These are phyloP conservation scores for Druon quercuslanigerum DNA, from an alignment of 1,140 invertebrate genomes.

Conservation along the genomic window DNA sequence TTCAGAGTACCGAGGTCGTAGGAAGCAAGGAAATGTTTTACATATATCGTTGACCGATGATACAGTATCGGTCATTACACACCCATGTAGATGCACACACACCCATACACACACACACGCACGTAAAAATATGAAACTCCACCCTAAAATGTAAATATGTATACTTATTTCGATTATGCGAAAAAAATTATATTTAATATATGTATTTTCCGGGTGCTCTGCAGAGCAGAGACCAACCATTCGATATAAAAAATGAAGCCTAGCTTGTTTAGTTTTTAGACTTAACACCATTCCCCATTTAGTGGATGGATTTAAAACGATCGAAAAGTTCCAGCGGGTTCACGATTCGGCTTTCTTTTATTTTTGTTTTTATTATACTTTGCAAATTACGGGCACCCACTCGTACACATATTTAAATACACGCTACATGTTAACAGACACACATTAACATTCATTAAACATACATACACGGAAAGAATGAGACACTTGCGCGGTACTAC, in stretches of 20 bases:
- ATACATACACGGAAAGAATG: slow-evolving; percentile 14
- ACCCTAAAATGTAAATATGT: not conserved
- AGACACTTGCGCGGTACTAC: slow-evolving; percentile 28
- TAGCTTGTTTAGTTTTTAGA: not conserved
- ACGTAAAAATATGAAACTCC: not conserved
- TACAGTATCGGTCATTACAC: no score
- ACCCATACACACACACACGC: not conserved
- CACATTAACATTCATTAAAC: slow-evolving; percentile 1
- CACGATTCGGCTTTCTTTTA: not conserved
- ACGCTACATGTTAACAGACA: slow-evolving; percentile 34
- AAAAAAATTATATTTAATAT: slow-evolving; percentile 4
- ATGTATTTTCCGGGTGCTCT: slow-evolving; percentile 38
- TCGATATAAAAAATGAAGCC: not conserved
- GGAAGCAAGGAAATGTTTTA: no score
- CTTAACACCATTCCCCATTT: no score
- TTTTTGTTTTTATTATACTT: slow-evolving; percentile 1
- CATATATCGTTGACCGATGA: no score
- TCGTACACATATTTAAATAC: slow-evolving; percentile 48
- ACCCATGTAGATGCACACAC: not conserved
- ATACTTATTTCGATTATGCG: slow-evolving; percentile 11
- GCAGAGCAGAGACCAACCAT: slow-evolving; percentile 50
- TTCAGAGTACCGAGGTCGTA: no score
- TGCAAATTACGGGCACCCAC: slow-evolving; percentile 41
- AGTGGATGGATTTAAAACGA: no score
- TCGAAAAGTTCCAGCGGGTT: no score